Evolutionary conservation across 2,888 invertebrate genomes (phyloP).

Genomic region (Synanthedon vespiformis): DNA sequence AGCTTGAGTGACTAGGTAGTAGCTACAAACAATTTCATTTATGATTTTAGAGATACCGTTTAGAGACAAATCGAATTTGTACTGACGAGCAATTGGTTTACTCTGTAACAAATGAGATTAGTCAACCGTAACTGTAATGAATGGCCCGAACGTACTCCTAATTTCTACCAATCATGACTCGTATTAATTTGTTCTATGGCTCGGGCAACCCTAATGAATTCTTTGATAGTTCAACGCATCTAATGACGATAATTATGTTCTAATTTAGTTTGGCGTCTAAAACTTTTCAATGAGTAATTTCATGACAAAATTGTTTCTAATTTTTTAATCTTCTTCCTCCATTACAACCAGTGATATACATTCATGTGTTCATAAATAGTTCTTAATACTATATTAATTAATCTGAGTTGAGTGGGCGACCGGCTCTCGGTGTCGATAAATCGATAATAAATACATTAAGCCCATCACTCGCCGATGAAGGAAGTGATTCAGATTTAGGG

Average conservation of each 20-base stretch:
- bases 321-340: no score
- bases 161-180: background rate
- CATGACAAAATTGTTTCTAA: no score
- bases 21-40: no score
- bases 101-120: slow-evolving; percentile 19
- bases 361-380: background rate
- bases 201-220: background rate
- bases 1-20: no score
- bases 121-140: slow-evolving; percentile 13
- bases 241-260: background rate
- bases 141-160: slow-evolving; percentile 4
- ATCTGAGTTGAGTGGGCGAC: slow-evolving; percentile 16
- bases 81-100: background rate
- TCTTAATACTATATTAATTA: slow-evolving; percentile 6
- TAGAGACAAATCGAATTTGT: no score
- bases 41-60: no score
- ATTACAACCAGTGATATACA: background rate
- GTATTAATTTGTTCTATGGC: background rate
- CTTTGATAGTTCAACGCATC: background rate
- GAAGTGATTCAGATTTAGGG: slow-evolving; percentile 23
- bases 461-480: slow-evolving; percentile 15
- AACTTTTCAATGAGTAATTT: no score
- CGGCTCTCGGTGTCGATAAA: slow-evolving; percentile 14
- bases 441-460: slow-evolving; percentile 36
- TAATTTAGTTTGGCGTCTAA: background rate